Conservation (phyloP, 2,113 vertebrate genomes). For the Nematolebias whitei region DNA sequence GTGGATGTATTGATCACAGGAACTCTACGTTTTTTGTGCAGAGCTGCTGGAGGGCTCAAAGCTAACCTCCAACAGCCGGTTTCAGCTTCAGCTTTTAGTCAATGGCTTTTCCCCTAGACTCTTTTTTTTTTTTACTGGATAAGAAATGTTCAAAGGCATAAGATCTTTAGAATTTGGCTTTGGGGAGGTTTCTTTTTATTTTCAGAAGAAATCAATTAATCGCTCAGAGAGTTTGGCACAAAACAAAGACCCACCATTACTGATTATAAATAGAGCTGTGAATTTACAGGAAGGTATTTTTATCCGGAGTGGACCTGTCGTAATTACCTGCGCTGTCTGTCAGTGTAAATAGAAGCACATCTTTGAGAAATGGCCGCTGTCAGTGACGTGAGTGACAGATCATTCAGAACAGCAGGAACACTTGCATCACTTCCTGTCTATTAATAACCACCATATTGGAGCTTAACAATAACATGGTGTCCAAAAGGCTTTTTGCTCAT, state of each 20-base stretch:
- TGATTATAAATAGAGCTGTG: not conserved
- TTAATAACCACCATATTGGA: not conserved
- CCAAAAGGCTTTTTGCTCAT: not conserved
- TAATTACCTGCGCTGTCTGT: not conserved
- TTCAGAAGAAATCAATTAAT: not conserved
- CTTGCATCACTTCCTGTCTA: not conserved
- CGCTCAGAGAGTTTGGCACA: not conserved
- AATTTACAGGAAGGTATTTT: not conserved
- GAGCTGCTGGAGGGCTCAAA: not conserved
- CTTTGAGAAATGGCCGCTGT: not conserved
- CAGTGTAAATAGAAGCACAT: not conserved
- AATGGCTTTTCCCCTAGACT: too few species aligned
- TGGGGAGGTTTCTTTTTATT: too few species aligned
- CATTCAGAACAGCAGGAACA: not conserved
- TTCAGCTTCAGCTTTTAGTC: not conserved
- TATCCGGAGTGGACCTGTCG: not conserved
- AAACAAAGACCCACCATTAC: not conserved
- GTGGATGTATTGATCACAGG: not conserved
- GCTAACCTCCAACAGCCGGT: not conserved
- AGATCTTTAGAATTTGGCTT: not conserved
- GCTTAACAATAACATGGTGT: not conserved
- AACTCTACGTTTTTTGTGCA: not conserved
- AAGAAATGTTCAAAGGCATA: too few species aligned
- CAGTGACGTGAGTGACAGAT: not conserved
- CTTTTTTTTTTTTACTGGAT: too few species aligned